A percentile compares a stretch with the other conserved stretches of the same genome.
phyloP scores from a whole-genome alignment of 2,888 invertebrate species.

The Dinocampus coccinellae region DNA sequence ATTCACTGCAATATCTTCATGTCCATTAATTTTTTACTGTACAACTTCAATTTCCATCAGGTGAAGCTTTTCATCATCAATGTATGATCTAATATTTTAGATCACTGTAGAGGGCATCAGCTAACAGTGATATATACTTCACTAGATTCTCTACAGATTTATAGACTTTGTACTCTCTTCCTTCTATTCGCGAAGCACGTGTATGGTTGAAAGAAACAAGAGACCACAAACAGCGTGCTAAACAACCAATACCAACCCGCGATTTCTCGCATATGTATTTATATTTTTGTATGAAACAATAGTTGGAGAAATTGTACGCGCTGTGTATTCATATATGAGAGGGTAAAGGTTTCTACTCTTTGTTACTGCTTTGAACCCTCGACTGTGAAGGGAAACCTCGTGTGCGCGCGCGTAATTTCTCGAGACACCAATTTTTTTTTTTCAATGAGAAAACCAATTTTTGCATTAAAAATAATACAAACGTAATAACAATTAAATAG shows the following conservation, averaged over 20 bases:
- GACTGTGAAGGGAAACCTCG: conserved; percentile 29
- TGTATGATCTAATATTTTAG: too few relatives aligned
- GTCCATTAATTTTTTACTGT: too few relatives aligned
- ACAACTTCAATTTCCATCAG: too few relatives aligned
- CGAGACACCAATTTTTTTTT: conserved; percentile 22
- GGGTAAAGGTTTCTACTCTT: conserved; percentile 4
- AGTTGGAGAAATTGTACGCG: conserved; percentile 22
- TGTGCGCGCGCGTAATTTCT: conserved; percentile 24
- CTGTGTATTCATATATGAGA: conserved; percentile 36
- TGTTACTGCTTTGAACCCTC: background rate
- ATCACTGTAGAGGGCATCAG: too few relatives aligned
- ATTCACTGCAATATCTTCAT: too few relatives aligned
- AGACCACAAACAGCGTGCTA: conserved; percentile 21
- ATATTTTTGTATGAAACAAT: background rate
- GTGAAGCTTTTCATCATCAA: too few relatives aligned
- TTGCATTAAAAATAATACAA: background rate
- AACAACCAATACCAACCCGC: background rate
- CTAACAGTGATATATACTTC: too few relatives aligned
- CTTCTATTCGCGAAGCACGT: background rate
- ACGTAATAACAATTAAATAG: conserved; percentile 18
- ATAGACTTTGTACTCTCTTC: conserved; percentile 9
- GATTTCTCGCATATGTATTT: background rate
- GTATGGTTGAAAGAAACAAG: conserved; percentile 1
- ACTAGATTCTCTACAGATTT: background rate
- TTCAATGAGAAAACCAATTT: background rate